These are phyloP conservation scores for Nowickia ferox DNA, from an alignment of 2,888 invertebrate genomes.

Conservation along the genomic window DNA sequence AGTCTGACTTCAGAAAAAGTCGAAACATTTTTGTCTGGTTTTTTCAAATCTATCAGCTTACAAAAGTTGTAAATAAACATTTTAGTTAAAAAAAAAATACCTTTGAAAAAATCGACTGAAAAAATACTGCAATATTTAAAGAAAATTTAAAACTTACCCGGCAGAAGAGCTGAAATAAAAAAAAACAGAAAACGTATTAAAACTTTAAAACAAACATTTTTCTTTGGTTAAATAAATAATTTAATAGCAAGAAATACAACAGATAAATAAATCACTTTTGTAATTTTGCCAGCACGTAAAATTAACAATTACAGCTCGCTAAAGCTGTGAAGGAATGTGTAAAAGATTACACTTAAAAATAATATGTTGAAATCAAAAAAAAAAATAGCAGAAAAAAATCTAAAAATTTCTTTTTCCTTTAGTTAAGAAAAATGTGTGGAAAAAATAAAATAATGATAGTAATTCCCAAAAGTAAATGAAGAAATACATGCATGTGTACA, in stretches of 20 bases:
- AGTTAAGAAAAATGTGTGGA: slow-evolving; percentile 63
- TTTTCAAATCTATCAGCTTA: too few relatives aligned
- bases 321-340: neutral
- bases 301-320: slow-evolving; percentile 7
- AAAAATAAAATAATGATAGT: slow-evolving; percentile 72
- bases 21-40: too few relatives aligned
- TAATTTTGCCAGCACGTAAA: neutral
- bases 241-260: neutral
- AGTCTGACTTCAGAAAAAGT: too few relatives aligned
- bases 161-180: neutral
- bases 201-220: neutral
- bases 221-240: neutral
- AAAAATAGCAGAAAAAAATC: slow-evolving; percentile 51
- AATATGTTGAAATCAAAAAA: slow-evolving; percentile 1
- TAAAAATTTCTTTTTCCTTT: slow-evolving; percentile 46
- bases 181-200: neutral
- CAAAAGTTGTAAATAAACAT: too few relatives aligned
- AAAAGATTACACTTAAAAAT: slow-evolving; percentile 26
- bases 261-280: slow-evolving; percentile 1
- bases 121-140: too few relatives aligned
- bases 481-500: slow-evolving; percentile 5
- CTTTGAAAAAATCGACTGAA: too few relatives aligned
- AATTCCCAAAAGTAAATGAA: slow-evolving; percentile 75
- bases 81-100: too few relatives aligned
- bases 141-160: neutral